These are phyloP conservation scores for Prosopocoilus inquinatus DNA, from an alignment of 2,888 invertebrate genomes.

Conservation along the genomic window DNA sequence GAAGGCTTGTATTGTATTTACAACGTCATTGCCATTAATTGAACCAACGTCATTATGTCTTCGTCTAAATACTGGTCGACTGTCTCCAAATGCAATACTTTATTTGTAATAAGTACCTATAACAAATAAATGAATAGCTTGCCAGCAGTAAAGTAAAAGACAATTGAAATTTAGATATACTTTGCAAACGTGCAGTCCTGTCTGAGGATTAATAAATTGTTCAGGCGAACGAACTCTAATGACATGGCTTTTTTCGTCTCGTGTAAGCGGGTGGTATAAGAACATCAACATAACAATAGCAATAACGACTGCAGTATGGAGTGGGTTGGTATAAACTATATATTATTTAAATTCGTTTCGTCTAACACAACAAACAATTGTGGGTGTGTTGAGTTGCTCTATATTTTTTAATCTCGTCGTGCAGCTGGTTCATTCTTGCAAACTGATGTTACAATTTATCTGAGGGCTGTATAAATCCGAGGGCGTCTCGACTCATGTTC, in stretches of 20 bases:
- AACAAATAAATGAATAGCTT: too few relatives aligned
- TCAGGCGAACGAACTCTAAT: background rate
- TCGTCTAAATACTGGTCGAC: too few relatives aligned
- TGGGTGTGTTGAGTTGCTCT: slow-evolving; percentile 20
- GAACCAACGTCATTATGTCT: too few relatives aligned
- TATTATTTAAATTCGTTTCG: background rate
- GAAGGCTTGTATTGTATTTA: too few relatives aligned
- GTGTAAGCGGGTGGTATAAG: slow-evolving; percentile 27
- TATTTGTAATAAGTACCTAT: too few relatives aligned
- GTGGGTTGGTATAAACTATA: slow-evolving; percentile 10
- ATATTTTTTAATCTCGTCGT: slow-evolving; percentile 17
- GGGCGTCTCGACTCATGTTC: slow-evolving; percentile 23
- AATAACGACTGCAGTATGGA: slow-evolving; percentile 26
- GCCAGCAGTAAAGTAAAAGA: too few relatives aligned
- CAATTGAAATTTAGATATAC: too few relatives aligned
- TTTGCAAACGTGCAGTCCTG: background rate
- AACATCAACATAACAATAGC: slow-evolving; percentile 30
- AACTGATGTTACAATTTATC: slow-evolving; percentile 8
- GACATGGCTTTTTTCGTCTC: background rate
- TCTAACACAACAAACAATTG: slow-evolving; percentile 13
- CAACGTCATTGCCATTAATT: too few relatives aligned
- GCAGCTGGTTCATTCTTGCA: slow-evolving; percentile 18
- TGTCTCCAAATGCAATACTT: too few relatives aligned
- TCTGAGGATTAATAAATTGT: too few relatives aligned
- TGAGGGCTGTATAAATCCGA: slow-evolving; percentile 7